phyloP scores from a whole-genome alignment of 1,140 invertebrate species.

The Dendrolimus punctatus region DNA sequence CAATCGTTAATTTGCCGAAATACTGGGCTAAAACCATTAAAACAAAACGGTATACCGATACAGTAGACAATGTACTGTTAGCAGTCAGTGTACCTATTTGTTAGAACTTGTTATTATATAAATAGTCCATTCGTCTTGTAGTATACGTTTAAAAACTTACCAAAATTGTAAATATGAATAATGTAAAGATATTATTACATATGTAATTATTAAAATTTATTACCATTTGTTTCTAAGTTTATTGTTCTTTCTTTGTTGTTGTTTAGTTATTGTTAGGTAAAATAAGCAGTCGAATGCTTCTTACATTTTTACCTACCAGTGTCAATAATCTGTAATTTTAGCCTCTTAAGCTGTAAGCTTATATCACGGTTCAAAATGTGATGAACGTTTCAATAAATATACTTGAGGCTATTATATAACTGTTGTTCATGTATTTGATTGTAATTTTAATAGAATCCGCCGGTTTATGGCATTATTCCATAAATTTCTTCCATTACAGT shows the following conservation, averaged over 20 bases:
- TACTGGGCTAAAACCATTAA: too few relatives aligned
- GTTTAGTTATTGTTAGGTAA: conserved; percentile 62
- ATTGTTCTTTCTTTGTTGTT: conserved; percentile 69
- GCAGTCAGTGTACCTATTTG: conserved; percentile 24
- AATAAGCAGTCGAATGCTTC: conserved; percentile 37
- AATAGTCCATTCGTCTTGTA: conserved; percentile 51
- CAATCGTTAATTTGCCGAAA: too few relatives aligned
- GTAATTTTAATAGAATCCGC: too few relatives aligned
- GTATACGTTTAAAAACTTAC: conserved; percentile 63
- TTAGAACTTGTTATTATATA: conserved; percentile 51
- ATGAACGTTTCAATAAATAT: not conserved
- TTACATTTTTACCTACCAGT: conserved; percentile 30
- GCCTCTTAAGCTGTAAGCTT: conserved; percentile 2
- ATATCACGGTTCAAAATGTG: not conserved
- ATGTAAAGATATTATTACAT: conserved; percentile 68
- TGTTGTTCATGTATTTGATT: too few relatives aligned
- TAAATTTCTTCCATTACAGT: too few relatives aligned
- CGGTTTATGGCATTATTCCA: too few relatives aligned
- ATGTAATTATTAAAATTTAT: conserved; percentile 60
- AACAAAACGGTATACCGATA: too few relatives aligned
- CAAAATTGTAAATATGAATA: conserved; percentile 63
- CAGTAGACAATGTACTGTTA: too few relatives aligned
- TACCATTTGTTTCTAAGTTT: conserved; percentile 65
- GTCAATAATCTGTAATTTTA: conserved; percentile 11
- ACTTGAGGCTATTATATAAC: conserved; percentile 2